Evolutionary conservation across 2,888 invertebrate genomes (phyloP), one percentile per base, ranked within the genome.

Genomic region (Cataglyphis livida): DNA sequence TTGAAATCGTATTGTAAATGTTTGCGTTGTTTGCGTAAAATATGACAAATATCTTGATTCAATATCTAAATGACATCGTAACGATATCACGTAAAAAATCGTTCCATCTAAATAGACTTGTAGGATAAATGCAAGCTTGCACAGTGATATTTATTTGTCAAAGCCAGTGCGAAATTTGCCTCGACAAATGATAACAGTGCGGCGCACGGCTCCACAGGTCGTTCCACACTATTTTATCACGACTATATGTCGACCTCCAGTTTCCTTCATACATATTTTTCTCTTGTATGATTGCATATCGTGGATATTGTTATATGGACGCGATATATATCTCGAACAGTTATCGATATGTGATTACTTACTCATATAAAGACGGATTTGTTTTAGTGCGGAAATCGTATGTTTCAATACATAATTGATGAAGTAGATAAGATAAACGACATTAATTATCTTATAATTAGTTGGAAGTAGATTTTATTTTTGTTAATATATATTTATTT

Each of bases 181-280:
- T 28, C 59, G 48, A 59, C 70, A 84, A 83, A 87, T 81, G 64
- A 68, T 44, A 71, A 79, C 51, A 64, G 35, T 78, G 82, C 74
- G 61, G 64, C 41, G 62, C 18, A 59, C 18, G 32, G 83, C 64
- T 88, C 82, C 82, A 84, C 82, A 83, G 84, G 83, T 88, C 88
- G 84, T 87, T 82, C 41, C 35, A 35, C 48, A 32, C 1, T 74
- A 66, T 88, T 88, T 88, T 83, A 84, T 84, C 71, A 71, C 62
- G 61, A 78, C 66, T 28, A 61, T 68, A 51, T 73, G 79, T 68
- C 71, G 59, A 86, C 70, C 78, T 81, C 78, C 66, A 84, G 76
- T 84, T 86, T 84, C 82, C 32, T 82, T 78, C 70, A 48, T 82
- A 85, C 84, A 85, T 88, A 88, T 86, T 86, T 76, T 82, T 32